Conservation (phyloP, 2,113 vertebrate genomes). For the Gnathonemus echidnorhynchus region DNA sequence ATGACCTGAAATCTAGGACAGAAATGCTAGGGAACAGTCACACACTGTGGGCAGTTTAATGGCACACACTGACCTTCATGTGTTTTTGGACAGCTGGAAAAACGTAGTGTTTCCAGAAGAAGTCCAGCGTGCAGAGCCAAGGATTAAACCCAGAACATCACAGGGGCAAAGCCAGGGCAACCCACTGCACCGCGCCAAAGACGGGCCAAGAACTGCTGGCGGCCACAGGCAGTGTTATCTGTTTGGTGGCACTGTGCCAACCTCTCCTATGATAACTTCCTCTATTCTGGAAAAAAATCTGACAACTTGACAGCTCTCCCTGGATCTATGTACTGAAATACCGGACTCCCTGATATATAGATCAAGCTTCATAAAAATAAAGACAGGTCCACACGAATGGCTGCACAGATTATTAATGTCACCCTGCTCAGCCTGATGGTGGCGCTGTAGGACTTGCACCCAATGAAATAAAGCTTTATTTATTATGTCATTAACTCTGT, state of each 20-base stretch:
- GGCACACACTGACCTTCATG: background rate
- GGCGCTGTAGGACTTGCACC: background rate
- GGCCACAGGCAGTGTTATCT: background rate
- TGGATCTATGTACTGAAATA: background rate
- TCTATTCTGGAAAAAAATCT: background rate
- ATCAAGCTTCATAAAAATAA: background rate
- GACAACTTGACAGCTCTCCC: background rate
- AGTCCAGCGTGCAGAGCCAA: background rate
- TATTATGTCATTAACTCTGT: background rate
- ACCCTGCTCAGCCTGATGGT: background rate
- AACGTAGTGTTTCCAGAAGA: background rate
- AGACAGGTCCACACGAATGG: background rate
- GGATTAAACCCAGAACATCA: background rate
- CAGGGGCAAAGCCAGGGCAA: background rate
- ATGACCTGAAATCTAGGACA: background rate
- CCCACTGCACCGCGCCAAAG: background rate
- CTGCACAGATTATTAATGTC: background rate
- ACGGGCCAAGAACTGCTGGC: background rate
- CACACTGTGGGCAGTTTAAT: background rate
- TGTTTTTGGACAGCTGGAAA: background rate
- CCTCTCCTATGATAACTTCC: background rate
- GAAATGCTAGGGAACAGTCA: background rate
- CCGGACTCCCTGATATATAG: background rate
- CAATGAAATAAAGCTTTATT: background rate
- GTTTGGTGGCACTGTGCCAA: background rate